Evolutionary conservation across 2,888 invertebrate species (phyloP).

Genomic region (Megaustenia siamemsis): DNA sequence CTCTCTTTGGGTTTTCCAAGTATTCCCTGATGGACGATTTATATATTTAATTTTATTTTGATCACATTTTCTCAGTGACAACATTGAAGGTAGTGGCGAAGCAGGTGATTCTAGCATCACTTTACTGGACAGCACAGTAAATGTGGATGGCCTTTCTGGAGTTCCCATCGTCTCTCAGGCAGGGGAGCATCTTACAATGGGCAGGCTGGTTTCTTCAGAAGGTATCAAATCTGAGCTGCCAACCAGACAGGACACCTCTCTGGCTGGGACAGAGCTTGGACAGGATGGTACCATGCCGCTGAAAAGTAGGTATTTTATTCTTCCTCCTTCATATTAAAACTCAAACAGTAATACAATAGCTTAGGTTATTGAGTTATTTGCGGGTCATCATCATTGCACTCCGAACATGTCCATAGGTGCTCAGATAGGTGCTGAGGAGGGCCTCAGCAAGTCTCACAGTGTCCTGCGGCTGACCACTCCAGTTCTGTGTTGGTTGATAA

Average conservation of each 20-base stretch:
- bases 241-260: background rate
- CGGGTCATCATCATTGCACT: no score
- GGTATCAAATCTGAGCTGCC: background rate
- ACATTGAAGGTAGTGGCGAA: background rate
- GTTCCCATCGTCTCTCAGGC: constrained; percentile 25
- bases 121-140: background rate
- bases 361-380: no score
- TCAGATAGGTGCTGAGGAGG: no score
- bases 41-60: no score
- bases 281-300: background rate
- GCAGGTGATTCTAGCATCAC: background rate
- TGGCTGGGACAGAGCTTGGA: background rate
- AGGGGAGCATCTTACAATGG: background rate
- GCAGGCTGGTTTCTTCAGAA: background rate
- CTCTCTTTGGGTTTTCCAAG: no score
- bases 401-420: no score
- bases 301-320: background rate
- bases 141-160: background rate
- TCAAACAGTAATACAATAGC: background rate
- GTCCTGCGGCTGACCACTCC: no score
- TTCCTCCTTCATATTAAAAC: background rate
- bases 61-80: constrained; percentile 20
- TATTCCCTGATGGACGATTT: no score
- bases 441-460: no score
- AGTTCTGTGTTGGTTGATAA: no score